phyloP scores from a whole-genome alignment of 1,140 invertebrate species.

The Megalonaias nervosa region DNA sequence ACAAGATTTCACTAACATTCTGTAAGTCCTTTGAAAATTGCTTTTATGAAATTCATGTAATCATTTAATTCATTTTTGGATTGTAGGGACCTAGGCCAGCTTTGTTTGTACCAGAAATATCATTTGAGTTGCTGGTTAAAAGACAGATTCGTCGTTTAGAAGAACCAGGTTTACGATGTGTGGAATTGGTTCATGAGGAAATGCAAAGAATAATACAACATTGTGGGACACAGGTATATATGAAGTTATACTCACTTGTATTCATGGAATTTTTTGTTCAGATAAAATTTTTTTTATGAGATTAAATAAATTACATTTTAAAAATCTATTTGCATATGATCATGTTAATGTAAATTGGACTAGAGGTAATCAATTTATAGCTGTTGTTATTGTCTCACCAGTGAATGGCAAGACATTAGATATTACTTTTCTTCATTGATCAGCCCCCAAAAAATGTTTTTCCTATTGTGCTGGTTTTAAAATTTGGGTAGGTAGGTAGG shows the following conservation, averaged over 20 bases:
- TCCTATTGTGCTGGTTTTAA: no score
- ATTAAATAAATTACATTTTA: no score
- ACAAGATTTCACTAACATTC: no score
- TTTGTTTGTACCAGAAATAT: conserved; percentile 95
- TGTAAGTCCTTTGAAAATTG: no score
- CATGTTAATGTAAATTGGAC: background rate
- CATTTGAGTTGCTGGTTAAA: conserved; percentile 94
- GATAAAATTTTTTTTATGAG: background rate
- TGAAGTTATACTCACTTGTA: background rate
- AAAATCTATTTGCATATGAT: background rate
- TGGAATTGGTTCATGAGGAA: conserved; percentile 99
- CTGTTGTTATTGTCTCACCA: background rate
- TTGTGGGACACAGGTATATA: conserved; percentile 83
- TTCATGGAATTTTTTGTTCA: background rate
- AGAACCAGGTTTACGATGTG: conserved; percentile 96
- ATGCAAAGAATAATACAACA: conserved; percentile 99
- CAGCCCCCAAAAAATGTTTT: no score
- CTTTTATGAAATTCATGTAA: no score
- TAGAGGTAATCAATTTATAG: no score
- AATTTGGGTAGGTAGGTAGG: no score
- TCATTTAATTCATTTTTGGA: background rate
- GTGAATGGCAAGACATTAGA: background rate
- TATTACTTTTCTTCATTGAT: background rate
- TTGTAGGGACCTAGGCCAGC: conserved; percentile 90
- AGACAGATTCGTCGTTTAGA: conserved; percentile 96